Conservation (phyloP, 2,113 vertebrate genomes). For the Australoheros scitulus region DNA sequence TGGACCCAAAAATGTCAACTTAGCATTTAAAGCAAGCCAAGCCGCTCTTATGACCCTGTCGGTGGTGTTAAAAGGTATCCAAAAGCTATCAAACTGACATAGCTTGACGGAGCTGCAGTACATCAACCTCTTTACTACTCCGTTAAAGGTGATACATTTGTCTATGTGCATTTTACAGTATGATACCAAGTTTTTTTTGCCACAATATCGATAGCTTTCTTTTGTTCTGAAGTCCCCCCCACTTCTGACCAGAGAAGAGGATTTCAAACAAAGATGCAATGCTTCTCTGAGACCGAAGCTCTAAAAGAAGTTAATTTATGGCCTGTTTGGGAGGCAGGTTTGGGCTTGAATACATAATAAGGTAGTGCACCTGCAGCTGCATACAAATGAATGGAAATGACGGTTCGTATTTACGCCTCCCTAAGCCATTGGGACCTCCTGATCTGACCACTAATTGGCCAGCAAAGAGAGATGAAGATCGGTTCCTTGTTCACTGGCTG, state of each 20-base stretch:
- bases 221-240: conserved; percentile 22
- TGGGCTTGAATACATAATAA: conserved; percentile 79
- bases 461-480: conserved; percentile 58
- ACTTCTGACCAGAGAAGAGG: conserved; percentile 37
- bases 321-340: conserved; percentile 79
- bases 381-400: conserved; percentile 81
- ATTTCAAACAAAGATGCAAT: conserved; percentile 71
- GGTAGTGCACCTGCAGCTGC: conserved; percentile 78
- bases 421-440: conserved; percentile 67
- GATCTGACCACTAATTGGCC: conserved; percentile 76
- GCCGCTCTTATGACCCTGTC: conserved; percentile 62
- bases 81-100: conserved; percentile 75
- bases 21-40: conserved; percentile 67
- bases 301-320: conserved; percentile 83
- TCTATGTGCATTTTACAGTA: conserved; percentile 64
- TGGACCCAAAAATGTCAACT: conserved; percentile 72
- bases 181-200: conserved; percentile 26
- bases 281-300: conserved; percentile 67
- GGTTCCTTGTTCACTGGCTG: conserved; percentile 34
- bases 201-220: conserved; percentile 42
- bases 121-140: conserved; percentile 70
- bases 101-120: conserved; percentile 51
- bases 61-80: conserved; percentile 69
- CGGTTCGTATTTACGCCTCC: conserved; percentile 70
- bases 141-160: conserved; percentile 72